Evolutionary conservation across 2,797 vertebrate genomes (phyloP).

Genomic region (Phoxinus dragarum): DNA sequence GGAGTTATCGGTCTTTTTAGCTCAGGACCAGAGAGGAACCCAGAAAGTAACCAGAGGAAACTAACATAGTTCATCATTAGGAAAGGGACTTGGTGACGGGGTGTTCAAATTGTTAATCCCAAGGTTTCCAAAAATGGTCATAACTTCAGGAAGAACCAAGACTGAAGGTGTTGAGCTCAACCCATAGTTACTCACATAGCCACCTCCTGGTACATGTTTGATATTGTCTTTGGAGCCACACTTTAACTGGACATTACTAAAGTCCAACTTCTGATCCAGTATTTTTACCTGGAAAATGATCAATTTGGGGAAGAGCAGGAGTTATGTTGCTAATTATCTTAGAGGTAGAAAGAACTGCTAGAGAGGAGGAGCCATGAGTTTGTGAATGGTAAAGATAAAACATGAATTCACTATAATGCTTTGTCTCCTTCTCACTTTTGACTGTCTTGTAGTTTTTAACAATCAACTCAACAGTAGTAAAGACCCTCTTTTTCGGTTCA

Average conservation of each 20-base stretch:
- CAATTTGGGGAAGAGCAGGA: conserved; percentile 42
- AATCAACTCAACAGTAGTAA: not conserved
- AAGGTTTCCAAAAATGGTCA: conserved; percentile 48
- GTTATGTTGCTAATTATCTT: conserved; percentile 6
- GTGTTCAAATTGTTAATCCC: not conserved
- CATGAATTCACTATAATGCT: not conserved
- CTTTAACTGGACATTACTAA: conserved; percentile 77
- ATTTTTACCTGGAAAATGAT: conserved; percentile 75
- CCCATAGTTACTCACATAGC: conserved; percentile 64
- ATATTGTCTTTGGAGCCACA: conserved; percentile 97
- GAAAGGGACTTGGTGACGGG: not conserved
- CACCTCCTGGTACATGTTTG: conserved; percentile 85
- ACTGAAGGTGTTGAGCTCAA: conserved; percentile 44
- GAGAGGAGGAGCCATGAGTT: not conserved
- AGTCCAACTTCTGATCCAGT: conserved; percentile 78
- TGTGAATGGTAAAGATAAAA: not conserved
- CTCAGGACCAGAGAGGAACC: conserved; percentile 53
- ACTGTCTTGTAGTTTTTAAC: not conserved
- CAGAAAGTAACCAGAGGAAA: conserved; percentile 37
- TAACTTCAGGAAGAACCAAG: conserved; percentile 52
- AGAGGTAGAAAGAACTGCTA: not conserved
- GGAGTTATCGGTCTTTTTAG: conserved; percentile 62
- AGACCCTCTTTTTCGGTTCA: not conserved
- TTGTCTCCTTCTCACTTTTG: not conserved
- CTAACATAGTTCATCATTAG: not conserved